Conservation (phyloP, 2,113 vertebrate species). For the Lophochroa leadbeateri region DNA sequence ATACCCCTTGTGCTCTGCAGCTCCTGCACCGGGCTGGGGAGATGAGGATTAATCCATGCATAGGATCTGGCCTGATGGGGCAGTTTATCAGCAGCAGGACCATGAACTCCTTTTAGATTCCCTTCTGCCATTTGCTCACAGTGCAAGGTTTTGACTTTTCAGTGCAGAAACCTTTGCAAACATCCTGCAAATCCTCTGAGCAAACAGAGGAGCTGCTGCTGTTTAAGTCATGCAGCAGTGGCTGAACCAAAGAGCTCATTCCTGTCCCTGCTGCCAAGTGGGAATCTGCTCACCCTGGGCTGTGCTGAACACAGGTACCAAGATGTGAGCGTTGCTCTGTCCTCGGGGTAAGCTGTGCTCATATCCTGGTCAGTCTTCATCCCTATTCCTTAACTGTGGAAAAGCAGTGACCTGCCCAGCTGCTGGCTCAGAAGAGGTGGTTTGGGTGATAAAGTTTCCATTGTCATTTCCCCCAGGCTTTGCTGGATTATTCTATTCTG, state of each 20-base stretch:
- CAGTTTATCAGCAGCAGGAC: neutral
- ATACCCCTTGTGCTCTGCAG: neutral
- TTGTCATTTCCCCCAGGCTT: neutral
- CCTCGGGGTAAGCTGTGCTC: neutral
- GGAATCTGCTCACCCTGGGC: accelerated
- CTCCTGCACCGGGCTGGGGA: neutral
- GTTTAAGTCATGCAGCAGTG: neutral
- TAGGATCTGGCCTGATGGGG: no score
- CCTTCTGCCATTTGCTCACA: neutral
- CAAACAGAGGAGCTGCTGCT: neutral
- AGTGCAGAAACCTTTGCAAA: neutral
- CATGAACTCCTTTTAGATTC: neutral
- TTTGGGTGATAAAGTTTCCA: neutral
- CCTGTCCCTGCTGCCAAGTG: neutral
- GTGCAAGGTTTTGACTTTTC: neutral
- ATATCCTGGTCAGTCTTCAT: neutral
- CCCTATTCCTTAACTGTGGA: neutral
- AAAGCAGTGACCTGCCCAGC: neutral
- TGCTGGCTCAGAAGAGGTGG: neutral
- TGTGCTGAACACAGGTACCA: neutral
- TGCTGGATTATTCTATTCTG: neutral
- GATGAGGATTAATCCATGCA: neutral
- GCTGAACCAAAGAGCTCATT: neutral
- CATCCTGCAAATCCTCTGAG: neutral
- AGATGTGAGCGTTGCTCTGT: neutral